Evolutionary conservation across 2,797 vertebrate species (phyloP).

Genomic region (Onychomys torridus): DNA sequence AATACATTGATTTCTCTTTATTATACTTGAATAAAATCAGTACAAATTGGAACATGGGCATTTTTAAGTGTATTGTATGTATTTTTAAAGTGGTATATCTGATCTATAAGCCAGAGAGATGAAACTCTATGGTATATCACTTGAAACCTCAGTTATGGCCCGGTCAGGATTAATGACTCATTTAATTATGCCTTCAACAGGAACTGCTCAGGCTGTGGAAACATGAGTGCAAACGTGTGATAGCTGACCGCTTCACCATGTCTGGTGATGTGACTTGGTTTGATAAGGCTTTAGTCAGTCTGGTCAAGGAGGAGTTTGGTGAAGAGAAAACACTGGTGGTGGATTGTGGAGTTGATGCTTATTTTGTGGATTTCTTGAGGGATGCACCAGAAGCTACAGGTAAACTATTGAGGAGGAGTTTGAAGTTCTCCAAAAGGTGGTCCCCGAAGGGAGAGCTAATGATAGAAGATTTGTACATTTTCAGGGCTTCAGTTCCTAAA

Average conservation of each 20-base stretch:
- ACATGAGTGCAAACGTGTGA: slow-evolving; percentile 96
- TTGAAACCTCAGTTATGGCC: background rate
- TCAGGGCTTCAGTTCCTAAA: slow-evolving; percentile 4
- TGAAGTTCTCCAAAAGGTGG: slow-evolving; percentile 3
- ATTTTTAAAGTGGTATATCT: background rate
- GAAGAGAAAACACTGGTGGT: slow-evolving; percentile 85
- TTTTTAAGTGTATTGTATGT: background rate
- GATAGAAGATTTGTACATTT: background rate
- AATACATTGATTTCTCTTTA: background rate
- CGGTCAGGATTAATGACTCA: background rate
- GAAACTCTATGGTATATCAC: background rate
- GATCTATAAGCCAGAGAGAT: background rate
- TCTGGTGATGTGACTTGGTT: slow-evolving; percentile 94
- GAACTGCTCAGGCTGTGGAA: slow-evolving; percentile 94
- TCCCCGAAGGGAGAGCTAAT: background rate
- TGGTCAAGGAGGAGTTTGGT: slow-evolving; percentile 90
- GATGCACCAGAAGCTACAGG: slow-evolving; percentile 93
- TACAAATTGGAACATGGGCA: background rate
- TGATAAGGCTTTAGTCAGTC: slow-evolving; percentile 88
- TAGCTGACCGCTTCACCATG: slow-evolving; percentile 95
- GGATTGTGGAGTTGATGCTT: slow-evolving; percentile 88
- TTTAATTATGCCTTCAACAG: slow-evolving; percentile 81
- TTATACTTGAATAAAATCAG: background rate
- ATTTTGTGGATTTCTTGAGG: slow-evolving; percentile 97
- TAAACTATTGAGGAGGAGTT: slow-evolving; percentile 79